Evolutionary conservation across 2,888 invertebrate genomes (phyloP), one percentile per base, ranked within the genome.

Genomic region (Eupithecia pulchellata): DNA sequence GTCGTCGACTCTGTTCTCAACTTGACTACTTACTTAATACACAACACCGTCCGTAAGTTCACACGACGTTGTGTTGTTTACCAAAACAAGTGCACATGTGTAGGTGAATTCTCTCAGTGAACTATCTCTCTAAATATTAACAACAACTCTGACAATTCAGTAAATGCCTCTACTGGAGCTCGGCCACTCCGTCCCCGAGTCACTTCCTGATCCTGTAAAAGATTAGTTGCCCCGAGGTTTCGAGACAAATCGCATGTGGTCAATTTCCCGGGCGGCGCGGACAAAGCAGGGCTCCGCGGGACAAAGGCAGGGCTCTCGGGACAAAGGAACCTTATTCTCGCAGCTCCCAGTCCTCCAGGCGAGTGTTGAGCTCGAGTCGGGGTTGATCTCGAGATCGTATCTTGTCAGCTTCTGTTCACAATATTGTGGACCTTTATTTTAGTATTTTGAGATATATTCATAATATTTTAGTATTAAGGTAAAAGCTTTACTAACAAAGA

Each of bases 321-420:
- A 64, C 60, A 55, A 61, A 36, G 52, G 66, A 20, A 62, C 68
- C 69, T 70, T 72, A 74, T 74, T 72, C 64, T 73, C 67, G 66
- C 62, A 65, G 67, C 58, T 66, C 73, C 61, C 68, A 61, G 60
- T 39, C 73, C 74, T 71, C 75, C 72, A 52, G 72, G 73, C 72
- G 71, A 57, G 76, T 61, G 75, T 76, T 75, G 25, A 77, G 67
- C 64, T 75, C 74, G 64, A 74, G 73, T 70, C 66, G 74, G 72
- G 69, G 73, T 71, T 72, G 73, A 78, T 75, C 74, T 72, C 64
- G 66, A 75, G 76, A 75, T 73, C 71, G 61, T 70, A 78, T 75
- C 77, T 71, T 68, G 72, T 74, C 63, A 64, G 75, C 70, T 76
- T 75, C 77, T 73, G 75, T 76, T 75, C 69, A 71, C 73, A 74